Evolutionary conservation across 2,113 vertebrate genomes (phyloP).

Genomic region (Gallinago paraguaiae): DNA sequence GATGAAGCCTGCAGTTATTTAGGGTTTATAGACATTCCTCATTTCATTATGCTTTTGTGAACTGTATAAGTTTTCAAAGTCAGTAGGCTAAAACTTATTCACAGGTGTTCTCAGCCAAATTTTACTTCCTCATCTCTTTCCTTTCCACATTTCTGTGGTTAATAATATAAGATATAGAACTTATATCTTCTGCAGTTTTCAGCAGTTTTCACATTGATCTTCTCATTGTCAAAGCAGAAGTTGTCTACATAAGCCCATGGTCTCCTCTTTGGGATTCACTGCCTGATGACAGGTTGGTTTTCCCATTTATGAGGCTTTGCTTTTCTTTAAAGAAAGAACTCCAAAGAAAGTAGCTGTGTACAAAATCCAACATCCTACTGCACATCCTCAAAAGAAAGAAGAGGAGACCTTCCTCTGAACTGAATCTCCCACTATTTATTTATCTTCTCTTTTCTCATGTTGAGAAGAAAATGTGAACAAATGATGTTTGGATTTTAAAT

Average conservation of each 20-base stretch:
- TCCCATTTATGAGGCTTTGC: neutral
- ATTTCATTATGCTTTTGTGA: slow-evolving; percentile 24
- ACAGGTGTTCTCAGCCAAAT: neutral
- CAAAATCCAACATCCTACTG: neutral
- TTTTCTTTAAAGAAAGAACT: neutral
- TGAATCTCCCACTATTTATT: neutral
- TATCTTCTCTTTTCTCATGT: neutral
- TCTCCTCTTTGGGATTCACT: neutral
- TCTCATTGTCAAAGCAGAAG: neutral
- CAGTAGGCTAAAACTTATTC: slow-evolving; percentile 1
- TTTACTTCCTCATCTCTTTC: neutral
- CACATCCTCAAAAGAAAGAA: neutral
- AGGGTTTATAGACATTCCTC: slow-evolving; percentile 19
- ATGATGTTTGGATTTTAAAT: neutral
- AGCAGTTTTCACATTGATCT: neutral
- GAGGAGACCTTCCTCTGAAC: neutral
- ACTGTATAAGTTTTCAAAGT: slow-evolving; percentile 1
- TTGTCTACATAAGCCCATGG: neutral
- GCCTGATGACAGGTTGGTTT: neutral
- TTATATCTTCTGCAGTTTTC: neutral
- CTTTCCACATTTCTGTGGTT: neutral
- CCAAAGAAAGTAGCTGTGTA: neutral
- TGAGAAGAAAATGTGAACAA: neutral
- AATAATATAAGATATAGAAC: neutral
- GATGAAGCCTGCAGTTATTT: slow-evolving; percentile 18